Evolutionary conservation across 2,113 vertebrate species (phyloP).

Genomic region (Pongo abelii): DNA sequence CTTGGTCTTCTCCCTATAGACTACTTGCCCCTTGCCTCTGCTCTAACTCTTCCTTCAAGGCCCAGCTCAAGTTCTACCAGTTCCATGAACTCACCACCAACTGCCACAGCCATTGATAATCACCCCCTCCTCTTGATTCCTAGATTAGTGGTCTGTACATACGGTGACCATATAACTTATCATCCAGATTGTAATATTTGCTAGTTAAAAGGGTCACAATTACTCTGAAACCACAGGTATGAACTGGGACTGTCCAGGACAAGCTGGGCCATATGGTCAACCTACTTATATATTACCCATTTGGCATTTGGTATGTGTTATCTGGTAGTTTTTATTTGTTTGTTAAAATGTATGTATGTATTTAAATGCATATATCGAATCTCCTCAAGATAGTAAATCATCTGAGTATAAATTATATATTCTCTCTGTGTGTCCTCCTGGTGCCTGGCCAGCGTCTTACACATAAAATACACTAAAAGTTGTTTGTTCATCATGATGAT

Average conservation of each 20-base stretch:
- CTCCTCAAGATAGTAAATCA: slow-evolving; percentile 7
- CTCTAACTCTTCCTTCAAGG: neutral
- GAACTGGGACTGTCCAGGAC: neutral
- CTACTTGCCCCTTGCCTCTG: neutral
- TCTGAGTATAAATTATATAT: neutral
- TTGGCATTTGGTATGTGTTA: neutral
- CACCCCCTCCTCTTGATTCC: neutral
- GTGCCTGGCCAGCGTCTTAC: neutral
- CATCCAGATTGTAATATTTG: neutral
- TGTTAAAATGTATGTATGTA: neutral
- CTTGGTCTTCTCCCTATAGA: neutral
- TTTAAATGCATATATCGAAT: neutral
- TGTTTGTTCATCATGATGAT: neutral
- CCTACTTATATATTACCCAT: neutral
- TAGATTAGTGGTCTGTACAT: neutral
- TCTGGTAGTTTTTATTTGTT: neutral
- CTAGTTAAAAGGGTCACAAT: neutral
- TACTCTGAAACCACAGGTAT: neutral
- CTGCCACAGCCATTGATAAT: neutral
- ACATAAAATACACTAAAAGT: neutral
- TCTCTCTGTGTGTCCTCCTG: neutral
- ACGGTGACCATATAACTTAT: neutral
- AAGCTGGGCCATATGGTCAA: neutral
- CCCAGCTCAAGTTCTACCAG: neutral
- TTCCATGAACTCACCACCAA: neutral